These are phyloP conservation scores for Palythoa caribaeorum DNA, from an alignment of 92 coral and sea anemone species.

Conservation along the genomic window DNA sequence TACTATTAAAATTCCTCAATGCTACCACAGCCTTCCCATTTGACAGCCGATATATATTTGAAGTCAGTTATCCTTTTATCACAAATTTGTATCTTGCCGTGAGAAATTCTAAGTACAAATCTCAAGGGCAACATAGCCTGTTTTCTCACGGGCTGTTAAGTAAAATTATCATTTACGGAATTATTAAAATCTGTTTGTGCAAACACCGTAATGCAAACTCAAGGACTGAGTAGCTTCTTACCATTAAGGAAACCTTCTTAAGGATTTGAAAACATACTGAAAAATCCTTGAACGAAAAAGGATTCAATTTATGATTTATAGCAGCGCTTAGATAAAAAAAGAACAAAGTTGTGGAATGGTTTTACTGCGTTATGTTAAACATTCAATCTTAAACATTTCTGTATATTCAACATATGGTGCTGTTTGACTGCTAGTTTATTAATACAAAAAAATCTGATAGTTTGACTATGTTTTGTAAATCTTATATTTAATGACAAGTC, in stretches of 20 bases:
- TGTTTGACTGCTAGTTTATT: not conserved
- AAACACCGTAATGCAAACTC: conserved; percentile 52
- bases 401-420: conserved; percentile 16
- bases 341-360: not conserved
- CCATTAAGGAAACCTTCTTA: not conserved
- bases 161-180: conserved; percentile 72
- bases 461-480: not conserved
- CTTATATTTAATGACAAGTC: conserved; percentile 23
- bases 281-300: not conserved
- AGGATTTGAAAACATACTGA: not conserved
- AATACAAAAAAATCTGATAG: conserved; percentile 2
- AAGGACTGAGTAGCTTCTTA: not conserved
- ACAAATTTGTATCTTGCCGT: conserved; percentile 81
- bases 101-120: conserved; percentile 84
- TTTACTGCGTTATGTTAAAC: not conserved
- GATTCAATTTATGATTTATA: not conserved
- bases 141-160: conserved; percentile 96
- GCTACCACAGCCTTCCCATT: conserved; percentile 10
- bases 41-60: conserved; percentile 64
- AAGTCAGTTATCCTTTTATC: conserved; percentile 82
- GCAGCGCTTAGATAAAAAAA: not conserved
- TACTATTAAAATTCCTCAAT: not conserved
- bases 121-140: conserved; percentile 82
- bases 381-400: conserved; percentile 15
- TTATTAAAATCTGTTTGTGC: conserved; percentile 70